Conservation (phyloP, 2,888 invertebrate genomes). For the Miltochrista miniata region DNA sequence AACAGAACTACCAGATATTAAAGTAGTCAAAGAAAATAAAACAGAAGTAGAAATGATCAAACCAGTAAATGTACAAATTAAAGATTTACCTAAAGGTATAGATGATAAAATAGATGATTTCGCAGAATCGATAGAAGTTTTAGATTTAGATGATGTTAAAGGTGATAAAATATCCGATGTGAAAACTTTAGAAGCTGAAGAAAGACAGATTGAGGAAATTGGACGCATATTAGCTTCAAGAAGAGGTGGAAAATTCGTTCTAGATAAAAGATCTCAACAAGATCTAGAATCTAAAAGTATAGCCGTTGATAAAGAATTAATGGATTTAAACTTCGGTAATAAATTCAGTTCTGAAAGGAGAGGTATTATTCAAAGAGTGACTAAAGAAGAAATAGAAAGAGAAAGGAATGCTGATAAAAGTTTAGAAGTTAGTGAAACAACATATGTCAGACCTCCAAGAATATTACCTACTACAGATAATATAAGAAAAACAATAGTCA, state of each 20-base stretch:
- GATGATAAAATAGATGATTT: constrained; percentile 75
- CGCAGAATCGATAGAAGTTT: constrained; percentile 70
- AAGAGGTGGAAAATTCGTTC: constrained; percentile 63
- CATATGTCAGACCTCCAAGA: constrained; percentile 71
- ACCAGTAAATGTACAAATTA: constrained; percentile 43
- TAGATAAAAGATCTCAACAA: constrained; percentile 73
- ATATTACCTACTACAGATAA: constrained; percentile 71
- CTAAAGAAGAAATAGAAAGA: constrained; percentile 72
- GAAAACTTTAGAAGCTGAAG: constrained; percentile 76
- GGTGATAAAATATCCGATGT: constrained; percentile 63
- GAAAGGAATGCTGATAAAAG: constrained; percentile 64
- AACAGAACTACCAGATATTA: constrained; percentile 28
- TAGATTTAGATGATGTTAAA: constrained; percentile 71
- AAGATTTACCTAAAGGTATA: constrained; percentile 66
- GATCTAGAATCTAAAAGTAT: constrained; percentile 69
- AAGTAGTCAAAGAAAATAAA: constrained; percentile 42
- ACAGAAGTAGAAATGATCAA: constrained; percentile 49
- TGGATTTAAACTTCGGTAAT: constrained; percentile 70
- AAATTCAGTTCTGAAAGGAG: constrained; percentile 65
- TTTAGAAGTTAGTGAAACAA: constrained; percentile 76
- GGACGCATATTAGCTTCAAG: constrained; percentile 71
- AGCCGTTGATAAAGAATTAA: constrained; percentile 62
- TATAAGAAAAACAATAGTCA: constrained; percentile 71
- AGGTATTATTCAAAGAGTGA: constrained; percentile 68
- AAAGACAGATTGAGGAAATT: constrained; percentile 77